Base-by-base conservation (phyloP, 2,797 vertebrate species). In the Petrocephalus sullivani region DNA sequence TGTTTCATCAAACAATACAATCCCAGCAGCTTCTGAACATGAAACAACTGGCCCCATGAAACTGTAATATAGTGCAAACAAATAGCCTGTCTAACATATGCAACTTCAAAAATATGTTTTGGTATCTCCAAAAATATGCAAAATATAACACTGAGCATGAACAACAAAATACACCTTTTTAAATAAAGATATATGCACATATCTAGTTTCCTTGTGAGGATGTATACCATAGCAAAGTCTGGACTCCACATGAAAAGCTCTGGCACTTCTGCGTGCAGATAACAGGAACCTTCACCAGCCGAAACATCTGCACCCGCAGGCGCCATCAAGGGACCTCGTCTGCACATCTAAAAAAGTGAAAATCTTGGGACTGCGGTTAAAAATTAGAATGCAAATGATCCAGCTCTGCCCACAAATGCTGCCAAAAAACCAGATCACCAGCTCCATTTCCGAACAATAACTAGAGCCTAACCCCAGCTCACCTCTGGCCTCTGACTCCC, bases 1-100 rank as follows among this genome's bases (percentile, higher is more conserved):
- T 78, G 71, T 78, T 78, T 78, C 37, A 78, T 78, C 71, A 78
- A 78, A 78, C 71, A 78, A 78, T 78, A 78, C 8, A 78, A 46
- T 49, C 71, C 37, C 37, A 78, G 71, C 71, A 78, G 37, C 71
- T 37, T 78, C 37, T 78, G 71, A 78, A 78, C 71, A 78, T 78
- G 71, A 78, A 78, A 78, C 16, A 78, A 78, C 19, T 78, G 19
- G 37, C 16, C 41, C 3, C 2, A 12, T 78, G 71, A 78, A 78
- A 78, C 19, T 78, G 71, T 78, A 78, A 78, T 49, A 49, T 19
- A 78, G 19, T 78, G 33, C 37, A 78, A 78, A 78, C 71, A 78
- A 78, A 78, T 78, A 78, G 16, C 71, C 37, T 78, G 37, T n/a
- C 33, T 78, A 78, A 78, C n/a, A 78, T n/a, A 78, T 78, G 71